A percentile compares a stretch with the other conserved stretches of the same genome.
Evolutionary conservation across 1,140 invertebrate genomes (phyloP).

Genomic region (Lordiphosa collinella): DNA sequence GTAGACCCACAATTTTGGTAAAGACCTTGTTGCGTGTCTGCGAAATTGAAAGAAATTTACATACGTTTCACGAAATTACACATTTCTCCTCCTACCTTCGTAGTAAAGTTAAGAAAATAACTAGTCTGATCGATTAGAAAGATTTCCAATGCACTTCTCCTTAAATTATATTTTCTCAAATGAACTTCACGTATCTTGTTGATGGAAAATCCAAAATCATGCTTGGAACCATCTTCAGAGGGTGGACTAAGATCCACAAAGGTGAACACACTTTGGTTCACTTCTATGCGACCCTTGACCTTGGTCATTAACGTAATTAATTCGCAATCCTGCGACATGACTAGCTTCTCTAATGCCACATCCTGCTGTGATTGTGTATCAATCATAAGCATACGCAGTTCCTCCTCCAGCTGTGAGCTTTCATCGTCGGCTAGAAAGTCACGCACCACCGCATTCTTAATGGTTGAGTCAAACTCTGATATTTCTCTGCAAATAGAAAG

Average conservation of each 20-base stretch:
- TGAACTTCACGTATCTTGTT: slow-evolving; percentile 84
- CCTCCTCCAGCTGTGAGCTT: slow-evolving; percentile 70
- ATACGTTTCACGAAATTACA: neutral
- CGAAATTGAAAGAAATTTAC: slow-evolving; percentile 2
- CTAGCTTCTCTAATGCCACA: slow-evolving; percentile 81
- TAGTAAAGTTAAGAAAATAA: slow-evolving; percentile 85
- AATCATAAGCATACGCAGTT: slow-evolving; percentile 61
- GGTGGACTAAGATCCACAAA: slow-evolving; percentile 83
- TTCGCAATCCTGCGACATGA: slow-evolving; percentile 84
- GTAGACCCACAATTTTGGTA: slow-evolving; percentile 82
- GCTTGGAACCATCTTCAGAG: slow-evolving; percentile 82
- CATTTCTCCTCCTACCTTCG: slow-evolving; percentile 80
- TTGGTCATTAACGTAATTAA: slow-evolving; percentile 84
- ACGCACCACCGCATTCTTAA: slow-evolving; percentile 72
- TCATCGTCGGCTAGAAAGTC: slow-evolving; percentile 76
- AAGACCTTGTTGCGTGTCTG: slow-evolving; percentile 84
- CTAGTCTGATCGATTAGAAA: slow-evolving; percentile 86
- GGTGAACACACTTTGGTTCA: slow-evolving; percentile 84
- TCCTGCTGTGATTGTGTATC: slow-evolving; percentile 74
- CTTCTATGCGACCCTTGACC: slow-evolving; percentile 84
- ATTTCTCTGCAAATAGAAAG: slow-evolving; percentile 45
- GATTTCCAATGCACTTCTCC: slow-evolving; percentile 84
- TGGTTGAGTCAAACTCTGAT: slow-evolving; percentile 74
- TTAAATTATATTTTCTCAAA: slow-evolving; percentile 84
- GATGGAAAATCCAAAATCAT: slow-evolving; percentile 82